phyloP scores from a whole-genome alignment of 2,113 vertebrate species.

The Acinonyx jubatus region DNA sequence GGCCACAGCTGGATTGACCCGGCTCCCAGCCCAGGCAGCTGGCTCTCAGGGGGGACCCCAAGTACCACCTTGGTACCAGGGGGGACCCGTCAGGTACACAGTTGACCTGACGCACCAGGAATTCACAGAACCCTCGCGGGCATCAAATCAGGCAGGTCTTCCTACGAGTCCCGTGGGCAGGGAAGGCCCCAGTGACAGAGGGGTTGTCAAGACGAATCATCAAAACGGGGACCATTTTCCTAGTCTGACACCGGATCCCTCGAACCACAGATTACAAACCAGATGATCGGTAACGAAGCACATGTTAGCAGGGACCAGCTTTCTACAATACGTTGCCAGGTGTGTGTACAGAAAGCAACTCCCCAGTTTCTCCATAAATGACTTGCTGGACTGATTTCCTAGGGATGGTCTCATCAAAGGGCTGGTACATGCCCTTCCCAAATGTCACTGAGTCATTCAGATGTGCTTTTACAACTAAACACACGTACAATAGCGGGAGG shows the following conservation, averaged over 20 bases:
- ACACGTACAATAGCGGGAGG: background rate
- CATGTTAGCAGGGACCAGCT: background rate
- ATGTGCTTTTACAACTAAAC: background rate
- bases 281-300: background rate
- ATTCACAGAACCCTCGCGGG: background rate
- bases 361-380: background rate
- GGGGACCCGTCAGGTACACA: too few species aligned
- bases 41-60: fast-evolving
- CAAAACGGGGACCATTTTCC: background rate
- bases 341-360: too few species aligned
- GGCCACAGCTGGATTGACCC: background rate
- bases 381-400: background rate
- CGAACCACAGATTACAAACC: background rate
- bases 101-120: fast-evolving
- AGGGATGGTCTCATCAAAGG: background rate
- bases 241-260: background rate
- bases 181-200: background rate
- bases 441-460: background rate
- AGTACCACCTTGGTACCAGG: too few species aligned
- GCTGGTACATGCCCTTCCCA: background rate
- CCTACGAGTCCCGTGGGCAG: background rate
- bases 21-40: background rate
- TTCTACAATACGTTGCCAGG: background rate
- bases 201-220: background rate
- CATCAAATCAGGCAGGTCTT: background rate